phyloP scores from a whole-genome alignment of 2,888 invertebrate species.

The Meta bourneti region DNA sequence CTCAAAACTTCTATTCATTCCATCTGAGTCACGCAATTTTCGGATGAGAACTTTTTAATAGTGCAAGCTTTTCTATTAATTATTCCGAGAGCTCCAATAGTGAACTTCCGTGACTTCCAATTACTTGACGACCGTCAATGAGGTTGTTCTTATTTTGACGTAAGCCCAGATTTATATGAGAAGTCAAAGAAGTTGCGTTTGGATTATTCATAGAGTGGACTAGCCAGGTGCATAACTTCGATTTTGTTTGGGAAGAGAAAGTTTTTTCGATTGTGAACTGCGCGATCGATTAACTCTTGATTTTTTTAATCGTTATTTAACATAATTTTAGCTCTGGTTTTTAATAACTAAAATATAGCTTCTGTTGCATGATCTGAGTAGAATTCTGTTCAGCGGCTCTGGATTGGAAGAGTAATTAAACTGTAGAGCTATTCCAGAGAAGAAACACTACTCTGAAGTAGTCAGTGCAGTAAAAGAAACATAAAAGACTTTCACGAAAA shows the following conservation, averaged over 20 bases:
- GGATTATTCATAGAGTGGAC: not conserved
- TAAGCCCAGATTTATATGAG: not conserved
- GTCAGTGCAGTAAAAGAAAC: not conserved
- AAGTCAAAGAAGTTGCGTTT: not conserved
- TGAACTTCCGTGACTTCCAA: conserved; percentile 43
- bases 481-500: not conserved
- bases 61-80: conserved; percentile 44
- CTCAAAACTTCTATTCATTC: conserved; percentile 26
- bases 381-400: not conserved
- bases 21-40: conserved; percentile 50
- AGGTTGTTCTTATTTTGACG: not conserved
- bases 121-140: conserved; percentile 4
- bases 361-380: not conserved
- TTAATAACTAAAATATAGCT: not conserved
- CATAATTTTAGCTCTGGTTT: too few species aligned
- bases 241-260: not conserved
- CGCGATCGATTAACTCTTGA: not conserved
- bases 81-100: conserved; percentile 49
- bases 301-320: not conserved
- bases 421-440: not conserved
- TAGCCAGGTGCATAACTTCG: not conserved
- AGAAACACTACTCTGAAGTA: not conserved
- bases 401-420: not conserved
- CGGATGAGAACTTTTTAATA: conserved; percentile 45
- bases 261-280: not conserved